phyloP scores from a whole-genome alignment of 1,140 invertebrate species.

The Planococcus citri region DNA sequence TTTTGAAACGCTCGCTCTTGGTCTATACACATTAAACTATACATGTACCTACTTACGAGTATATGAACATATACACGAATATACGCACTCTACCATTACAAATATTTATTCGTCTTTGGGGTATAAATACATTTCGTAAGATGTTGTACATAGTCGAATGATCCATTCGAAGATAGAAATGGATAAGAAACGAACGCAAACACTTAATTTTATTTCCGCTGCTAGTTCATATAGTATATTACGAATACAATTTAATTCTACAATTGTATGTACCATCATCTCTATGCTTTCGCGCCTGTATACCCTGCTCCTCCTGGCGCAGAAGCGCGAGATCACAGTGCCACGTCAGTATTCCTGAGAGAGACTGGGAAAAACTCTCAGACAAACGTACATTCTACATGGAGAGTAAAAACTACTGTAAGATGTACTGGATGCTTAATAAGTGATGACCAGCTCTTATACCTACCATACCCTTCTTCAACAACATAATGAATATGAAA shows the following conservation, averaged over 20 bases:
- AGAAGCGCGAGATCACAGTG: neutral
- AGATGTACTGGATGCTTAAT: no score
- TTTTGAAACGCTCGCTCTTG: neutral
- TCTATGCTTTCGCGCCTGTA: no score
- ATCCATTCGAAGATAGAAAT: neutral
- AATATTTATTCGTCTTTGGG: conserved; percentile 7
- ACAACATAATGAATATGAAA: no score
- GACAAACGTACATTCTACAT: no score
- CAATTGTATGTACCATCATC: no score
- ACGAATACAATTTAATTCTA: neutral
- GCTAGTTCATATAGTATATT: neutral
- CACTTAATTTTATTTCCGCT: neutral
- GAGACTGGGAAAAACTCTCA: neutral
- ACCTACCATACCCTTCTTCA: no score
- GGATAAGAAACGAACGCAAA: neutral
- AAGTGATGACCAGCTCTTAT: no score
- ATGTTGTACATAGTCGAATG: neutral
- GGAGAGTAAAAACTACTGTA: no score
- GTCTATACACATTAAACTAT: no score
- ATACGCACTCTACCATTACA: neutral
- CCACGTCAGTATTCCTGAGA: neutral
- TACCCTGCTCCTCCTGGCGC: no score
- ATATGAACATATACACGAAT: no score
- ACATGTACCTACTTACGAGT: no score
- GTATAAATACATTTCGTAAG: neutral